Conservation (phyloP, 2,113 vertebrate genomes). For the Xiphias gladius region DNA sequence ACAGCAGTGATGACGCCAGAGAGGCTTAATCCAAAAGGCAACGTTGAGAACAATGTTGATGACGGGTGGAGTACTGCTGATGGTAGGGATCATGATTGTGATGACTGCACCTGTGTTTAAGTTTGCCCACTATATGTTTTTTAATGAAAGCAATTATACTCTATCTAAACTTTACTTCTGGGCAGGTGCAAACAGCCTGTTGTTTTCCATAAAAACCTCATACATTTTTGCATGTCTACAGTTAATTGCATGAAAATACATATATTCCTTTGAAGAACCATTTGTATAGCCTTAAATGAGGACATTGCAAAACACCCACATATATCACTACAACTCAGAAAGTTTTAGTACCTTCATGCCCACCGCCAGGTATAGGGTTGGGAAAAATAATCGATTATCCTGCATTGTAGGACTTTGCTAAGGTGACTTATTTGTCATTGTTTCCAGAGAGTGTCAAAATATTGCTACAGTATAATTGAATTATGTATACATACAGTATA, state of each 20-base stretch:
- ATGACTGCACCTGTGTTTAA: conserved; percentile 34
- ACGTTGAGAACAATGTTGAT: conserved; percentile 23
- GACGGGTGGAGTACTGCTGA: conserved; percentile 33
- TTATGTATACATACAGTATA: too few species aligned
- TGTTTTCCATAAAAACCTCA: neutral
- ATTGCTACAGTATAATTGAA: too few species aligned
- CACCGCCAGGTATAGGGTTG: too few species aligned
- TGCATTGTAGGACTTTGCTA: too few species aligned
- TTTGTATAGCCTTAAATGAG: too few species aligned
- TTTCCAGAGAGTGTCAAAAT: neutral
- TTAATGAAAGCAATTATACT: conserved; percentile 7
- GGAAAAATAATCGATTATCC: too few species aligned
- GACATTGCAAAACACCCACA: neutral
- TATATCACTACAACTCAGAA: too few species aligned
- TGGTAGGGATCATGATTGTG: conserved; percentile 14
- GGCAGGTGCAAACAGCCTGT: neutral
- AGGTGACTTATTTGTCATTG: neutral
- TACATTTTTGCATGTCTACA: neutral
- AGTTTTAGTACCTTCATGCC: too few species aligned
- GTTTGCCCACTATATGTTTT: conserved; percentile 14
- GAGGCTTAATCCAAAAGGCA: conserved; percentile 38
- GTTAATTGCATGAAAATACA: neutral
- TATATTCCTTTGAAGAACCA: too few species aligned
- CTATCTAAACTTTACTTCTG: conserved; percentile 23
- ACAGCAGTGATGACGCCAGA: conserved; percentile 13